Evolutionary conservation across 2,888 invertebrate species (phyloP).

Genomic region (Drosophila austrosaltans): DNA sequence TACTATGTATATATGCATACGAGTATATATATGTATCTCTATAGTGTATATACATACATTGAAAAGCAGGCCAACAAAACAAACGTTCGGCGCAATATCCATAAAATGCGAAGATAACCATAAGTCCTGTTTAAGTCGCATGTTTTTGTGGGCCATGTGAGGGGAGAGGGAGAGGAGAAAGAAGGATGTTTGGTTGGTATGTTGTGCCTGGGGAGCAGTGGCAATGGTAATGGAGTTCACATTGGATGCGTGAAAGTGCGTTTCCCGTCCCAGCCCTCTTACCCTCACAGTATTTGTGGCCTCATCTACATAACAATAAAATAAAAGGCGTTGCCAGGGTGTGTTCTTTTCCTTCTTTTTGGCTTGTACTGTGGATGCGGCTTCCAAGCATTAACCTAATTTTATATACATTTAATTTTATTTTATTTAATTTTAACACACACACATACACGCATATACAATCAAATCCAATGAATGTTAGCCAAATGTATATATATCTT

Average conservation of each 20-base stretch:
- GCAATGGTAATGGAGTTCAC: slow-evolving; percentile 24
- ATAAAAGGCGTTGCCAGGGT: slow-evolving; percentile 55
- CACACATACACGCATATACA: slow-evolving; percentile 40
- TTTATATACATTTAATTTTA: slow-evolving; percentile 79
- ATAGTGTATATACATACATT: slow-evolving; percentile 41
- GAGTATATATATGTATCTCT: neutral
- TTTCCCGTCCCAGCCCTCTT: slow-evolving; percentile 8
- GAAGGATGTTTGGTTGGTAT: neutral
- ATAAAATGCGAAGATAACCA: slow-evolving; percentile 80
- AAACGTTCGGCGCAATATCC: slow-evolving; percentile 68
- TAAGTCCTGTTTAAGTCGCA: slow-evolving; percentile 78
- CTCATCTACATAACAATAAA: slow-evolving; percentile 79
- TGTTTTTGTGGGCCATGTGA: slow-evolving; percentile 41
- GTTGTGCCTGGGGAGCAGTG: slow-evolving; percentile 47
- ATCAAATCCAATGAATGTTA: neutral
- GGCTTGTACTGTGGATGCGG: slow-evolving; percentile 26
- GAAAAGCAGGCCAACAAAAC: slow-evolving; percentile 55
- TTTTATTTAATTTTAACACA: slow-evolving; percentile 77
- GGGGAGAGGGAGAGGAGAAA: neutral
- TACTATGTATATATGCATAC: neutral
- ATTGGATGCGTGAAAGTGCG: slow-evolving; percentile 41
- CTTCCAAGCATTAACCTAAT: slow-evolving; percentile 73
- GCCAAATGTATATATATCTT: slow-evolving; percentile 1
- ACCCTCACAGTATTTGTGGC: slow-evolving; percentile 31
- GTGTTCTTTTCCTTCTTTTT: slow-evolving; percentile 15